Percentiles rank a stretch among this genome's conserved stretches.
phyloP scores from a whole-genome alignment of 2,797 vertebrate species.

The Crenichthys baileyi region DNA sequence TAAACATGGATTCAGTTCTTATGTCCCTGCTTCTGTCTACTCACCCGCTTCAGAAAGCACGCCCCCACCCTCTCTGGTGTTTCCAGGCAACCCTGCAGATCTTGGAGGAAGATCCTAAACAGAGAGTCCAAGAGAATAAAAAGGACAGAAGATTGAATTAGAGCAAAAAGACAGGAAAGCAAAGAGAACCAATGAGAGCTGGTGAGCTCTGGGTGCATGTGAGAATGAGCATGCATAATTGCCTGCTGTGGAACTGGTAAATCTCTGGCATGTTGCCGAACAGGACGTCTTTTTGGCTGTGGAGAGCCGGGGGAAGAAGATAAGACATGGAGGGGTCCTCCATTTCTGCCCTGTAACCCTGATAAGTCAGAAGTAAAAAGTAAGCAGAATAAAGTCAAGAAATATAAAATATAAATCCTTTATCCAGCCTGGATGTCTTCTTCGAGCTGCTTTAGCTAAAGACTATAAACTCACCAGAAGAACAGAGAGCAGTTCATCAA shows the following conservation, averaged over 20 bases:
- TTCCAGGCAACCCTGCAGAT: conserved; percentile 89
- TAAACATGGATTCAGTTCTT: neutral
- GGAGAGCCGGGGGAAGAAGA: conserved; percentile 87
- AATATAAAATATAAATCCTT: neutral
- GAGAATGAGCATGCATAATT: conserved; percentile 42
- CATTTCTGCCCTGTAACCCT: conserved; percentile 97
- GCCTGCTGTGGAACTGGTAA: conserved; percentile 96
- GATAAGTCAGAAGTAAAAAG: conserved; percentile 20
- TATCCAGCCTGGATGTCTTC: neutral
- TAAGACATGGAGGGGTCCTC: conserved; percentile 89
- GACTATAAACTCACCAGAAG: conserved; percentile 84
- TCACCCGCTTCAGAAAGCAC: conserved; percentile 92
- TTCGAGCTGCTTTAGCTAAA: neutral
- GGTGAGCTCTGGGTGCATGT: conserved; percentile 23
- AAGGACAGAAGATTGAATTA: conserved; percentile 34
- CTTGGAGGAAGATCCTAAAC: conserved; percentile 91
- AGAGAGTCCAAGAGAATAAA: conserved; percentile 16
- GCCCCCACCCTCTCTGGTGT: conserved; percentile 90
- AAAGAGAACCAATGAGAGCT: conserved; percentile 27
- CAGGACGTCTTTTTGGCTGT: conserved; percentile 90
- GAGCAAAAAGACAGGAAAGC: conserved; percentile 16
- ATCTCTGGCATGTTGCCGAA: conserved; percentile 98
- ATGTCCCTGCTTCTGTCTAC: conserved; percentile 20
- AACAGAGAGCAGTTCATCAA: conserved; percentile 91
- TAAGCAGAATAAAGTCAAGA: conserved; percentile 5